Evolutionary conservation across 2,113 vertebrate species (phyloP), one percentile per base, ranked within the genome.

Genomic region (Anhinga anhinga): DNA sequence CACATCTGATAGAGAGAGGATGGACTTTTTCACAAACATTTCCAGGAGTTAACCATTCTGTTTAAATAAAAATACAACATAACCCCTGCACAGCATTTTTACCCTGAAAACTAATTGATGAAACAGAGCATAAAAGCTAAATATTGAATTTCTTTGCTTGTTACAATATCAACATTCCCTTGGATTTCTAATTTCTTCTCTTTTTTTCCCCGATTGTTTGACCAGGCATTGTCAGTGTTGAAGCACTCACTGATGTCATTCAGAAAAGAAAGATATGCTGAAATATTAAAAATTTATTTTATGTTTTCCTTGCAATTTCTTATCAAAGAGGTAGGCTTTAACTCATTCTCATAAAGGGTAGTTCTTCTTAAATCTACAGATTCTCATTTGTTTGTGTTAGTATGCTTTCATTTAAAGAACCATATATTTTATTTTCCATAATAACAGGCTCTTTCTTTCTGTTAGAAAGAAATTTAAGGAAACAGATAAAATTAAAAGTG

Each of bases 221-320:
- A 62, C 34, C 52, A 98, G 98, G 95, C 72, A 67, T 81, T 97
- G 63, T 98, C 96, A 23, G 49, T 97, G 67, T 72, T 98, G 81
- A 92, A 96, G 20, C 78, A 96, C 67, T 96, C 97, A 38, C 45
- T 98, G 90, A 78, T 98, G 76, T 87, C 96, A 2, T 98, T 97
- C 92, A 88, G 87, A 45, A 79, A 94, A 29, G 83, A 91, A 44
- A 97, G 88, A 72, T 70, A 82, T 2, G 11, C 82, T 50, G 58
- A 66, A 78, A 85, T 97, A 76, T 30, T 98, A 79, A 97, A 98
- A 92, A 77, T 97, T 7, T 98, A 97, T 70, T 97, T 98, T 42
- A 55, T 98, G 40, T 98, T 97, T 96, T 97, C 86, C 50, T 94
- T 97, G 88, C 96, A 98, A 50, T 97, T 97, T 91, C 97, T 97